Evolutionary conservation across 92 coral and sea anemone species (phyloP).

Genomic region (Zoanthus gigantus): DNA sequence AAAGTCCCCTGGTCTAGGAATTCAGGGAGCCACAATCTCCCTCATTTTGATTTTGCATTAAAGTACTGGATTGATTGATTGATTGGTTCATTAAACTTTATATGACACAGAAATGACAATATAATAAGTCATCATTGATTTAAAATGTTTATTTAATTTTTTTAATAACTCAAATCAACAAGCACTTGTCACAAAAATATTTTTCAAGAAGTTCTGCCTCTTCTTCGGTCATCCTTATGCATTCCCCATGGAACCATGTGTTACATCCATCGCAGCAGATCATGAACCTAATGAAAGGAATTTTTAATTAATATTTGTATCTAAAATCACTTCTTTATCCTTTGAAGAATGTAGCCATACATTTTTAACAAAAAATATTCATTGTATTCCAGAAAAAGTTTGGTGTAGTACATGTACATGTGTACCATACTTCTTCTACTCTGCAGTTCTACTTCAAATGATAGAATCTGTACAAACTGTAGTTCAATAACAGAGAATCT

Average conservation of each 20-base stretch:
- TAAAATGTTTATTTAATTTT: background rate
- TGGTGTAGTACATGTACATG: background rate
- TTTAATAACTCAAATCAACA: background rate
- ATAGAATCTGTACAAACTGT: background rate
- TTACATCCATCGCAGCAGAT: background rate
- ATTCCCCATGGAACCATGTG: background rate
- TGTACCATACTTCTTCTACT: background rate
- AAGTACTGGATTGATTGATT: no score
- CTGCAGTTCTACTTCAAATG: constrained; percentile 23
- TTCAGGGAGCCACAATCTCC: no score
- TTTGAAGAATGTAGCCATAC: constrained; percentile 14
- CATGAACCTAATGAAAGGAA: constrained; percentile 9
- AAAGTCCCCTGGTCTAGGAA: no score
- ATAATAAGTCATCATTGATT: background rate
- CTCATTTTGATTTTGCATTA: no score
- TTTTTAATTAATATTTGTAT: constrained; percentile 3
- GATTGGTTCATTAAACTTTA: no score
- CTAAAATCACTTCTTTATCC: background rate
- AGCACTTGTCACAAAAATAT: background rate
- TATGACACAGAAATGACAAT: background rate
- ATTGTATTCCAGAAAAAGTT: constrained; percentile 9
- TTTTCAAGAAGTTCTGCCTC: background rate
- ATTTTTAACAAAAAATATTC: background rate
- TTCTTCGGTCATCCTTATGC: background rate
- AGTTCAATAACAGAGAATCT: background rate